These are phyloP conservation scores for Altica lythri DNA, from an alignment of 2,888 invertebrate genomes.

Conservation along the genomic window DNA sequence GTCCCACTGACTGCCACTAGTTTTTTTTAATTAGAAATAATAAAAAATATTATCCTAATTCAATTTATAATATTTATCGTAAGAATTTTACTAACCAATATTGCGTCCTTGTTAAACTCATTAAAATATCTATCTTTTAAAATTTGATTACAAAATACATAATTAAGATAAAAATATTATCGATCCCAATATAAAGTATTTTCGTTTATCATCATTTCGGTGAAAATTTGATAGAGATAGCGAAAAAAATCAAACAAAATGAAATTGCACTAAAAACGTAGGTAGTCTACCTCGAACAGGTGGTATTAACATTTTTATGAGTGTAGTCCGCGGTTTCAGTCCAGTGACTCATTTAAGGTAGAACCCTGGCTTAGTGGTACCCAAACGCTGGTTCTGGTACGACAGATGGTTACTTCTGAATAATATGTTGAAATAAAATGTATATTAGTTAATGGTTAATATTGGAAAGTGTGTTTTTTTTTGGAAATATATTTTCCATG, in stretches of 20 bases:
- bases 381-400: background rate
- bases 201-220: no score
- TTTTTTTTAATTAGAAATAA: no score
- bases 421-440: background rate
- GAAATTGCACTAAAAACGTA: no score
- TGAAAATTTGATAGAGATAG: no score
- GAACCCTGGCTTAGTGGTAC: background rate
- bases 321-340: background rate
- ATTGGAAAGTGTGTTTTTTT: no score
- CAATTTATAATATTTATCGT: no score
- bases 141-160: background rate
- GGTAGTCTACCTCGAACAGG: no score
- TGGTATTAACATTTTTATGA: slow-evolving; percentile 1
- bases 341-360: slow-evolving; percentile 3
- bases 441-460: background rate
- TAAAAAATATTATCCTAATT: no score
- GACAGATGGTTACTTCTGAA: background rate
- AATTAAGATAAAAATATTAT: background rate
- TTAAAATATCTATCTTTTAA: background rate
- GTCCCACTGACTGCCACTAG: no score
- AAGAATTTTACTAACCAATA: no score
- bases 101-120: background rate
- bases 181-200: no score
- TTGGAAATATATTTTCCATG: background rate
- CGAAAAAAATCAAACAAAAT: no score